phyloP scores from a whole-genome alignment of 1,140 invertebrate genomes.

The Linepithema humile region DNA sequence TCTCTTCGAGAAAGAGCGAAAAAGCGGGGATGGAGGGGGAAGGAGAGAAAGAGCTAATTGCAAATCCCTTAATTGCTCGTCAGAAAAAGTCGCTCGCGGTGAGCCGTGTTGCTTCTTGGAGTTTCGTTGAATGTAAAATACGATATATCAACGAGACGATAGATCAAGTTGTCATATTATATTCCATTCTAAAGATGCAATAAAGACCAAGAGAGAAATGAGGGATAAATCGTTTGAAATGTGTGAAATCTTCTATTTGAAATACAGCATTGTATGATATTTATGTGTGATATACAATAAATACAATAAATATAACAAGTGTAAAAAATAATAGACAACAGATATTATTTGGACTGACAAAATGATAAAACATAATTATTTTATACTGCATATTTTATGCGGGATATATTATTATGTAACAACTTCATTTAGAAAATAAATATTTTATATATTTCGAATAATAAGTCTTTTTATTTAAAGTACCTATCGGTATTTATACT shows the following conservation, averaged over 20 bases:
- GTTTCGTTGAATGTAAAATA: conserved; percentile 7
- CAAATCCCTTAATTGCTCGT: conserved; percentile 71
- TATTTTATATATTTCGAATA: too few relatives aligned
- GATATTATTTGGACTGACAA: too few relatives aligned
- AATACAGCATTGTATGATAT: neutral
- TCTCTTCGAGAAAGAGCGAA: neutral
- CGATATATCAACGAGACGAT: neutral
- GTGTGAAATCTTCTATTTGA: neutral
- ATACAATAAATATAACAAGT: neutral
- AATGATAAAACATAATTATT: too few relatives aligned
- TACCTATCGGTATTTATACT: too few relatives aligned
- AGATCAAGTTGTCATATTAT: neutral
- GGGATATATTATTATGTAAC: too few relatives aligned
- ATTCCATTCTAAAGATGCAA: neutral
- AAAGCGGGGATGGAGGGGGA: too few relatives aligned
- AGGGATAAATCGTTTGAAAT: neutral
- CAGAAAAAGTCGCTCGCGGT: conserved; percentile 44
- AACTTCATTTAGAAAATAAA: too few relatives aligned
- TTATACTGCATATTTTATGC: too few relatives aligned
- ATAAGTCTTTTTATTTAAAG: too few relatives aligned
- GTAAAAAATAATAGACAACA: neutral
- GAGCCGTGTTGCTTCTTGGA: neutral
- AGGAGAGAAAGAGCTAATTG: conserved; percentile 61
- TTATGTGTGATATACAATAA: too few relatives aligned
- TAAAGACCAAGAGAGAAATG: too few relatives aligned